Evolutionary conservation across 2,888 invertebrate genomes (phyloP).

Genomic region (Coremacera marginata): DNA sequence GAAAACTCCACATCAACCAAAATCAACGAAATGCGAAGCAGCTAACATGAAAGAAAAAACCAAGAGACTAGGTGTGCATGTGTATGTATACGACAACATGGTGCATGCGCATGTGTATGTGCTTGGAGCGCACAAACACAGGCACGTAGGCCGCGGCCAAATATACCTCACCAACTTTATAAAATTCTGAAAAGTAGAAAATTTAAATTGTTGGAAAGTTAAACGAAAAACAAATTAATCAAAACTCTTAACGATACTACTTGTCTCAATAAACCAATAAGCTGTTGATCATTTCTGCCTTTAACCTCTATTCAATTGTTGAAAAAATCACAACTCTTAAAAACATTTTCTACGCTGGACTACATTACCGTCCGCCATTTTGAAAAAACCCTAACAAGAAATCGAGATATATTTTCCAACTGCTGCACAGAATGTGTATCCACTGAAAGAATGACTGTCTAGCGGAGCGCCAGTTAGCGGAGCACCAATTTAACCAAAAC

Average conservation of each 20-base stretch:
- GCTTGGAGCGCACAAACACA: conserved; percentile 2
- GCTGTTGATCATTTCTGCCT: background rate
- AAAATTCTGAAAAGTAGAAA: conserved; percentile 21
- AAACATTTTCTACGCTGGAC: conserved; percentile 34
- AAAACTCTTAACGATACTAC: no score
- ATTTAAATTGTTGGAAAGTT: background rate
- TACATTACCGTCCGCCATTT: conserved; percentile 47
- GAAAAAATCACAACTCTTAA: background rate
- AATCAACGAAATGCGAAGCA: background rate
- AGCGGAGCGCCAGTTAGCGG: conserved; percentile 40
- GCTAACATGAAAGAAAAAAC: background rate
- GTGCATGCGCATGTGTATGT: background rate
- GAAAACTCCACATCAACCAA: background rate
- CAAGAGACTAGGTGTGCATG: conserved; percentile 5
- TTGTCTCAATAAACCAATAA: background rate
- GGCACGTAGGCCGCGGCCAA: conserved; percentile 31
- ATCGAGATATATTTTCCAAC: conserved; percentile 23
- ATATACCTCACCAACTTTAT: conserved; percentile 15
- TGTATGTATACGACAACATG: conserved; percentile 12
- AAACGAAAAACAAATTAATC: no score
- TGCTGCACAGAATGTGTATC: conserved; percentile 40
- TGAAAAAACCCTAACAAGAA: conserved; percentile 45
- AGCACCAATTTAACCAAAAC: conserved; percentile 17
- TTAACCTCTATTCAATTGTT: background rate
- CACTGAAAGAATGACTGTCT: conserved; percentile 24